Evolutionary conservation across 2,888 invertebrate genomes (phyloP), one percentile per base, ranked within the genome.

Genomic region (Watsonalla cultraria): DNA sequence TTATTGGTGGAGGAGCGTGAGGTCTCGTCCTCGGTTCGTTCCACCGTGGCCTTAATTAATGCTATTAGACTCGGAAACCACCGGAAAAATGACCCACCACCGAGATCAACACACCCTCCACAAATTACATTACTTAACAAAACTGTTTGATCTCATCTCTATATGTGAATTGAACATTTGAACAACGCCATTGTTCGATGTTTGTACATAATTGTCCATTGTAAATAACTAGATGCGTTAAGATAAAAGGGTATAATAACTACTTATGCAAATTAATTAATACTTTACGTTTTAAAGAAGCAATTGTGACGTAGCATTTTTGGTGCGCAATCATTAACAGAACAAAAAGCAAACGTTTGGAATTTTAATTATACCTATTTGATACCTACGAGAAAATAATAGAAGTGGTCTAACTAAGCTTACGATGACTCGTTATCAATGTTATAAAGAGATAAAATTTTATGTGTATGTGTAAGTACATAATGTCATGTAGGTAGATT

Each of bases 51-150:
- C 66, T 74, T 88, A 88, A 90, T 88, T 90, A 89, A 87, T 84
- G 82, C 79, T 79, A 85, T 90, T 87, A 78, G 82, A 82, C 80
- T 76, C 82, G 82, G 86, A 78, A 86, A 84, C 76, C 70, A 79
- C 74, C 80, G 80, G 82, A 82, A 86, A 84, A 86, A 78, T 74
- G 62, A 72, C 67, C 65, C 58, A 70, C 67, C 61, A 62, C 57
- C 60, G 57, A 64, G 59, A 64, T 59, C 64, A 56, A 57, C 52
- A 49, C 49, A 24, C 45, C 55, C 60, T 54, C 54, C 54, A 52
- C 48, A 49, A 49, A 49, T 37, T 49, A 35, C 35, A 34, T 48
- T 48, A 49, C 8, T 52, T 53, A 47, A 57, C 49, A 46, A 51
- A 53, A 54, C 37, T 52, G 47, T 48, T 56, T 53, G 45, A 34